These are phyloP conservation scores for Arnoldichthys spilopterus DNA, from an alignment of 2,797 vertebrate genomes.

Conservation along the genomic window DNA sequence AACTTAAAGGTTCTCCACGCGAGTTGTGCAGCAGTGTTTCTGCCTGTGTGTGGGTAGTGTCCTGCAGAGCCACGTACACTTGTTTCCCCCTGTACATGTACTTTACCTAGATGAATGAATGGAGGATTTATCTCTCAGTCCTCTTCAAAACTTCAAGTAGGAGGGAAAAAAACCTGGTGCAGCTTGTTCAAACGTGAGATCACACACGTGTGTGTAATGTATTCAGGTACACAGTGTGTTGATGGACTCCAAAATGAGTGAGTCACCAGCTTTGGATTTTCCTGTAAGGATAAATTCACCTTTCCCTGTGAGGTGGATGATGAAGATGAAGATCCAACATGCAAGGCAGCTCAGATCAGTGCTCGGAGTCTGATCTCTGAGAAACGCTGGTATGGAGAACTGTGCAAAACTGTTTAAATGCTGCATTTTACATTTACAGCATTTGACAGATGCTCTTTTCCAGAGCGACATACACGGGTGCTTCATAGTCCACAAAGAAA, in stretches of 20 bases:
- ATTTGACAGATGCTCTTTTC: too few species aligned
- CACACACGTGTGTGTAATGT: too few species aligned
- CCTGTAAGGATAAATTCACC: neutral
- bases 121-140: neutral
- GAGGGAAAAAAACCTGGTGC: neutral
- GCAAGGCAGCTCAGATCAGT: neutral
- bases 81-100: too few species aligned
- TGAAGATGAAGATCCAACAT: neutral
- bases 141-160: neutral
- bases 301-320: neutral
- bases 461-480: too few species aligned
- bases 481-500: too few species aligned
- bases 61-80: neutral
- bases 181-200: too few species aligned
- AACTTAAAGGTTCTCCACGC: too few species aligned
- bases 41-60: neutral
- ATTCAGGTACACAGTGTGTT: neutral
- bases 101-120: neutral
- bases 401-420: too few species aligned
- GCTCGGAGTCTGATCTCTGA: neutral
- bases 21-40: neutral
- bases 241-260: neutral
- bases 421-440: too few species aligned
- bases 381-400: too few species aligned
- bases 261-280: slow-evolving; percentile 1